Percentiles rank a stretch among this genome's conserved stretches.
phyloP scores from a whole-genome alignment of 2,113 vertebrate species.

The Myanophis thanlyinensis region DNA sequence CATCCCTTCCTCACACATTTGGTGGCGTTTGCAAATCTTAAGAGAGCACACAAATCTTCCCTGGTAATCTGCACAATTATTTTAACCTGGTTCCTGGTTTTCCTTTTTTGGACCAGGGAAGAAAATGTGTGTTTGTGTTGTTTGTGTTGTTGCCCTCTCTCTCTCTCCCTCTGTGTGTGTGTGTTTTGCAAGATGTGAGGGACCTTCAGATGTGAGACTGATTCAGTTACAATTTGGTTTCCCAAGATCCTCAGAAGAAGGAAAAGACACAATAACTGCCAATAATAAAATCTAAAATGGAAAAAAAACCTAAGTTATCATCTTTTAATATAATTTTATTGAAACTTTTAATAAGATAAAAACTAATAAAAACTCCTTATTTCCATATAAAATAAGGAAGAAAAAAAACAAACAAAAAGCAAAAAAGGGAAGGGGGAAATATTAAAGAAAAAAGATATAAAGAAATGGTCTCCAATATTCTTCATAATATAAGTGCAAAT shows the following conservation, averaged over 20 bases:
- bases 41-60: background rate
- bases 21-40: conserved; percentile 10
- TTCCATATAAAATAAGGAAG: background rate
- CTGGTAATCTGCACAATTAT: background rate
- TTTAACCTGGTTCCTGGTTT: background rate
- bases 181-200: background rate
- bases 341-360: background rate
- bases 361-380: background rate
- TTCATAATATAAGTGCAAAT: background rate
- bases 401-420: background rate
- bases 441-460: background rate
- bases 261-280: conserved; percentile 1
- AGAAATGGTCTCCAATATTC: background rate
- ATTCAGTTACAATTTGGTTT: conserved; percentile 32
- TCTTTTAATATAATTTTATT: background rate
- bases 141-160: background rate
- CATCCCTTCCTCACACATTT: background rate
- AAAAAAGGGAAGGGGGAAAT: background rate
- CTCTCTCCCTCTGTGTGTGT: background rate
- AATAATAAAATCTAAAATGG: background rate
- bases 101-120: too few relatives aligned
- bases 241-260: conserved; percentile 38
- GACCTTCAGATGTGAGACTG: conserved; percentile 20
- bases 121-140: background rate
- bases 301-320: background rate